These are phyloP conservation scores for Rhabdomys pumilio DNA, from an alignment of 2,797 vertebrate species.

Conservation along the genomic window DNA sequence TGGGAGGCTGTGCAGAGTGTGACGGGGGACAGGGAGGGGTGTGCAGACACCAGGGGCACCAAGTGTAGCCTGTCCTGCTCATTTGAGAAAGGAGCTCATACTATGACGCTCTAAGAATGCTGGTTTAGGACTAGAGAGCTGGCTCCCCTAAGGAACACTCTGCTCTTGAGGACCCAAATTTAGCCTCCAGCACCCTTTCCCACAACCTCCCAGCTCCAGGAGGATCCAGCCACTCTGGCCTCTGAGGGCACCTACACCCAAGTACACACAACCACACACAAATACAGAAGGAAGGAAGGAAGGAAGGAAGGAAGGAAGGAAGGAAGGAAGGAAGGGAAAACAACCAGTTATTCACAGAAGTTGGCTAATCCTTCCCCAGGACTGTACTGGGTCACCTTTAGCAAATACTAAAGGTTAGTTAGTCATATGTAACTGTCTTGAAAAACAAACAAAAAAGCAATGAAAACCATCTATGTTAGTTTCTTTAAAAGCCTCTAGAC, in stretches of 20 bases:
- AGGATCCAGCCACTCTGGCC: neutral
- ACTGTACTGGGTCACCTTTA: neutral
- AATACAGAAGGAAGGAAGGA: neutral
- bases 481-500: neutral
- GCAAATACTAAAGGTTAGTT: neutral
- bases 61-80: neutral
- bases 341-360: neutral
- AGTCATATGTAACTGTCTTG: neutral
- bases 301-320: too few species aligned
- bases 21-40: neutral
- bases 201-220: neutral
- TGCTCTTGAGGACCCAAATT: neutral
- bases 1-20: constrained; percentile 2
- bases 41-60: neutral
- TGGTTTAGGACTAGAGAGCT: too few species aligned
- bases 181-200: neutral
- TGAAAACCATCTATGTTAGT: neutral
- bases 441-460: neutral
- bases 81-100: neutral
- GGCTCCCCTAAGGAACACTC: neutral
- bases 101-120: neutral
- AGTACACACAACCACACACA: neutral
- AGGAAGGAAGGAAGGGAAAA: neutral
- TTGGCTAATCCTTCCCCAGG: neutral
- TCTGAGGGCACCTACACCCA: neutral